Evolutionary conservation across 2,797 vertebrate species (phyloP), one percentile per base, ranked within the genome.

Genomic region (Staurois parvus): DNA sequence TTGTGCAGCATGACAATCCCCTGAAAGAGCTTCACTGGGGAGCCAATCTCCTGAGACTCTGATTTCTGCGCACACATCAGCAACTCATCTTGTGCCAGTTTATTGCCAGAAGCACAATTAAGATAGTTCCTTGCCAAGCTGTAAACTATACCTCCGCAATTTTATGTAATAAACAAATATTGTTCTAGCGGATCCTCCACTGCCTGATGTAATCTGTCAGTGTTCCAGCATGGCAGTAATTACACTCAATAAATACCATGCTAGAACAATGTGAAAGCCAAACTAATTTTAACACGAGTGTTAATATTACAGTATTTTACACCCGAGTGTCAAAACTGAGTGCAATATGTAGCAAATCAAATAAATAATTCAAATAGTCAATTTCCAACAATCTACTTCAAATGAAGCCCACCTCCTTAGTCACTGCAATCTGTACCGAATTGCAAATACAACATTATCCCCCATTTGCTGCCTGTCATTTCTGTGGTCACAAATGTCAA

Each of bases 51-150:
- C 30, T 19, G 79, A 86, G 30, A 19, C 17, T 37, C 52, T 45
- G 10, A 30, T 11, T 62, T 76, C 72, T 64, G 34, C 21, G 32
- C 80, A 48, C 34, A 40, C 8, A 62, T 78, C 74, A 70, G 56
- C 74, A 76, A 37, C 21, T 45, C 26, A 70, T n/a, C 72, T 30
- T 28, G 19, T 34, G 73, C 8, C 40, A 32, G 30, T 37, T 34
- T 73, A 78, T 67, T 72, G 40, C 70, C 32, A 66, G 28, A 30
- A 52, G 12, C 17, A 69, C 42, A 83, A 76, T 83, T 83, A 83
- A 67, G 11, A 82, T 56, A 34, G 24, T 30, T 64, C 34, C 21
- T 37, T 56, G 42, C 66, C 37, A 59, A 76, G 68, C 26, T 70
- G 17, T 56, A 76, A 40, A 69, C 17, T 17, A 69, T 77, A 66